These are phyloP conservation scores for Eulemur coronatus DNA, from an alignment of 2,797 vertebrate genomes.

Conservation along the genomic window DNA sequence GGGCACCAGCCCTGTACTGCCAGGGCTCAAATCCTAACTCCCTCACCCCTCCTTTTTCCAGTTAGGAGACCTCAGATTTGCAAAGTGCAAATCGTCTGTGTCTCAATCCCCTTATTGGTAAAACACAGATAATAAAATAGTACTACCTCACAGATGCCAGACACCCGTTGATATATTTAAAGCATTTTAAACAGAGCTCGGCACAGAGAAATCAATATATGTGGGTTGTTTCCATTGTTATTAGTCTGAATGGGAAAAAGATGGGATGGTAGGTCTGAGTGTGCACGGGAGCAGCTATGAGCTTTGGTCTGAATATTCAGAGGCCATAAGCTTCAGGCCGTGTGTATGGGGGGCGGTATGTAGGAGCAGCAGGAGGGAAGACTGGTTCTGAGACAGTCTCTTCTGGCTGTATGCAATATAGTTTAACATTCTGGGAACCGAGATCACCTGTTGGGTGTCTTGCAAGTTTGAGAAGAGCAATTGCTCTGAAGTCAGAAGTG, in stretches of 20 bases:
- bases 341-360: no score
- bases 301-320: background rate
- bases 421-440: background rate
- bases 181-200: constrained; percentile 2
- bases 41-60: background rate
- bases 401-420: background rate
- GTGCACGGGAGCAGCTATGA: background rate
- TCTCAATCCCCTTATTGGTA: background rate
- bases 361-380: background rate
- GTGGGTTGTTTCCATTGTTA: background rate
- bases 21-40: background rate
- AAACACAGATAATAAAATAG: background rate
- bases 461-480: constrained; percentile 65
- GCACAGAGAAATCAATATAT: background rate
- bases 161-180: background rate
- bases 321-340: background rate
- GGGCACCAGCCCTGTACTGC: no score
- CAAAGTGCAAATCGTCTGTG: background rate
- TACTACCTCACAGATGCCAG: background rate
- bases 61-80: background rate
- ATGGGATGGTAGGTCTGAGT: background rate
- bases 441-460: constrained; percentile 19
- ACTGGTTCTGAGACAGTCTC: background rate
- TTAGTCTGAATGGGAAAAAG: background rate
- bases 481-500: constrained; percentile 76